phyloP scores from a whole-genome alignment of 2,888 invertebrate genomes.

The Metacarcinus magister region DNA sequence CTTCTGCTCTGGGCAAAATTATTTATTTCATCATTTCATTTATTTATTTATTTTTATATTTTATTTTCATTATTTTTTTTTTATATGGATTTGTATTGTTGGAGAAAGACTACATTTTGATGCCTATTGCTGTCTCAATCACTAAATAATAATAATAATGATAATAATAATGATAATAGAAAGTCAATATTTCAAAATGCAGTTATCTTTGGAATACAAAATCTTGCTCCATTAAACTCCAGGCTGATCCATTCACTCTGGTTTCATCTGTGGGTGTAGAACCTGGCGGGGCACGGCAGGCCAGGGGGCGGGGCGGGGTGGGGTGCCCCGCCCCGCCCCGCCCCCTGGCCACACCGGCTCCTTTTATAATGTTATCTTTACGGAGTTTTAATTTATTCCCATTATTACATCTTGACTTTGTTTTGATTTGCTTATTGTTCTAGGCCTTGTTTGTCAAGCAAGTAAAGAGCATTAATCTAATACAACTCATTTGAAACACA shows the following conservation, averaged over 20 bases:
- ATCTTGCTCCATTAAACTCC: slow-evolving; percentile 47
- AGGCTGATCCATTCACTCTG: slow-evolving; percentile 61
- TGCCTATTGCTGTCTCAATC: slow-evolving; percentile 6
- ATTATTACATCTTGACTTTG: slow-evolving; percentile 63
- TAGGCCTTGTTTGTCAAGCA: slow-evolving; percentile 74
- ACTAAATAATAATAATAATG: neutral
- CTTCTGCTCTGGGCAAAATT: slow-evolving; percentile 72
- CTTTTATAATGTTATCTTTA: slow-evolving; percentile 61
- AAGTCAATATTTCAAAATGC: slow-evolving; percentile 16
- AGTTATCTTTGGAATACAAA: slow-evolving; percentile 55
- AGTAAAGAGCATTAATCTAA: slow-evolving; percentile 61
- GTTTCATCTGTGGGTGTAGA: slow-evolving; percentile 71
- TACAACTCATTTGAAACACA: slow-evolving; percentile 37
- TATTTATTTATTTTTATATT: neutral
- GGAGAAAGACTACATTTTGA: slow-evolving; percentile 60
- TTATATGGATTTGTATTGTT: slow-evolving; percentile 47
- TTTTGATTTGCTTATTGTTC: slow-evolving; percentile 79
- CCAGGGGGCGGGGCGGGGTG: slow-evolving; percentile 27
- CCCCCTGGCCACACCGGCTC: neutral
- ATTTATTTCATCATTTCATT: neutral
- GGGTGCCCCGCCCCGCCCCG: neutral
- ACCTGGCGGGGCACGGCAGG: neutral
- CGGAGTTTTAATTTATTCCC: slow-evolving; percentile 50
- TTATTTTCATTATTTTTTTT: slow-evolving; percentile 50
- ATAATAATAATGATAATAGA: neutral